These are phyloP conservation scores for Rhabdomys pumilio DNA, from an alignment of 2,797 vertebrate species.

Conservation along the genomic window DNA sequence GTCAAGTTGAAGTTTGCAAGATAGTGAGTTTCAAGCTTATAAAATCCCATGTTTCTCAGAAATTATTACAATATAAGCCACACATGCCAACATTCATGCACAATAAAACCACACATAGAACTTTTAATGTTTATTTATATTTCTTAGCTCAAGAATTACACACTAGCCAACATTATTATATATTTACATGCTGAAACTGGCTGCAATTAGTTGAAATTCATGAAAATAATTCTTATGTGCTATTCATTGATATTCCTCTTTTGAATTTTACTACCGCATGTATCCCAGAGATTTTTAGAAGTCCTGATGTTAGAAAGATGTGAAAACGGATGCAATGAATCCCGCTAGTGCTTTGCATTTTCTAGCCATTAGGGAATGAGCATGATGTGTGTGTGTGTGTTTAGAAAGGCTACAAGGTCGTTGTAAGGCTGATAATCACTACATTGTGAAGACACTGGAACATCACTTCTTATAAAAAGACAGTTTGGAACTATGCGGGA, in stretches of 20 bases:
- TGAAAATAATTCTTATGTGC: conserved; percentile 94
- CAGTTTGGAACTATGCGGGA: conserved; percentile 88
- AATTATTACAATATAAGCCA: neutral
- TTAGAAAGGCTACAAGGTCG: conserved; percentile 92
- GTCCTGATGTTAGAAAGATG: conserved; percentile 91
- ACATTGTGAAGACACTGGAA: conserved; percentile 90
- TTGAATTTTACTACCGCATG: conserved; percentile 88
- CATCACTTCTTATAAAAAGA: conserved; percentile 89
- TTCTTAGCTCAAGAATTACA: conserved; percentile 94
- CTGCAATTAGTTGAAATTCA: conserved; percentile 93
- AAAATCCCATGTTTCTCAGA: neutral
- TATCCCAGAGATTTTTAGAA: conserved; percentile 92
- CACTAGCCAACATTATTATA: conserved; percentile 93
- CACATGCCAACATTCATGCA: neutral
- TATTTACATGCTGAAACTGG: conserved; percentile 95
- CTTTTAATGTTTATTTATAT: conserved; percentile 93
- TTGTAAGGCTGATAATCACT: conserved; percentile 93
- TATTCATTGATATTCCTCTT: conserved; percentile 92
- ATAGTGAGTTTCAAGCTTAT: neutral
- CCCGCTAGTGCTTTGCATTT: conserved; percentile 91
- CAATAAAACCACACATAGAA: conserved; percentile 85
- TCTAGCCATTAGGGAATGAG: conserved; percentile 91
- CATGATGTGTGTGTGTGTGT: conserved; percentile 92
- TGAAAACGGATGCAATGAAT: conserved; percentile 91
- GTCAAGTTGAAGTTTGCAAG: neutral